These are phyloP conservation scores for Epsilonema sp. DNA, from an alignment of 2,888 invertebrate species.

Conservation along the genomic window DNA sequence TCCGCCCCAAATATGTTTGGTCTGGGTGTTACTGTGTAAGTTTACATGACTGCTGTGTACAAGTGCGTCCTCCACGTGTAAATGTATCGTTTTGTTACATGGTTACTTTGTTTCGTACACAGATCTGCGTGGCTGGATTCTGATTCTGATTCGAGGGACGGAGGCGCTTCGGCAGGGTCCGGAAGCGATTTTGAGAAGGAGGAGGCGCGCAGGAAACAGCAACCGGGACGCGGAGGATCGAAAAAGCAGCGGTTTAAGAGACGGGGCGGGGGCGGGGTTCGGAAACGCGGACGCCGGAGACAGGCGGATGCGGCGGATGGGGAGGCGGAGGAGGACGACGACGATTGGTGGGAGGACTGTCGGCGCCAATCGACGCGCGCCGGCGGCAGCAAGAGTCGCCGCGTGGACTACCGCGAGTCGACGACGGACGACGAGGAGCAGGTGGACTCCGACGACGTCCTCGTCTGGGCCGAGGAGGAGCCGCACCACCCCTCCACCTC, in stretches of 20 bases:
- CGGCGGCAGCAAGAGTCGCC: neutral
- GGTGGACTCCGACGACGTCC: neutral
- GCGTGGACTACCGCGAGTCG: constrained; percentile 9
- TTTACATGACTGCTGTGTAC: too few species aligned
- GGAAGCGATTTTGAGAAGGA: neutral
- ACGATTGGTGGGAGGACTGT: neutral
- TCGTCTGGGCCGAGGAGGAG: constrained; percentile 1
- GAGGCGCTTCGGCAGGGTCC: neutral
- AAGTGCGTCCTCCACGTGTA: too few species aligned
- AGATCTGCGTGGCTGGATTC: too few species aligned
- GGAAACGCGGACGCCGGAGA: neutral
- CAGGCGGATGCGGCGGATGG: neutral
- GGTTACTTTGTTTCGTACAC: too few species aligned
- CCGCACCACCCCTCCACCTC: neutral
- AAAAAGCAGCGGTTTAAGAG: neutral
- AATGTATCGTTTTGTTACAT: too few species aligned
- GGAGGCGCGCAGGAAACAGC: too few species aligned
- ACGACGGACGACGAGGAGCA: constrained; percentile 5
- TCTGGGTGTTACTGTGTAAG: too few species aligned
- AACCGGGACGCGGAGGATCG: too few species aligned
- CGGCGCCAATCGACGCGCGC: neutral
- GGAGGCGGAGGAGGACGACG: neutral
- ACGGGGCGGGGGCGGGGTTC: neutral
- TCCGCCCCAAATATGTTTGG: too few species aligned
- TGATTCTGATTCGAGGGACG: too few species aligned